These are phyloP conservation scores for Drosophila affinis DNA, from an alignment of 2,888 invertebrate genomes.

Conservation along the genomic window DNA sequence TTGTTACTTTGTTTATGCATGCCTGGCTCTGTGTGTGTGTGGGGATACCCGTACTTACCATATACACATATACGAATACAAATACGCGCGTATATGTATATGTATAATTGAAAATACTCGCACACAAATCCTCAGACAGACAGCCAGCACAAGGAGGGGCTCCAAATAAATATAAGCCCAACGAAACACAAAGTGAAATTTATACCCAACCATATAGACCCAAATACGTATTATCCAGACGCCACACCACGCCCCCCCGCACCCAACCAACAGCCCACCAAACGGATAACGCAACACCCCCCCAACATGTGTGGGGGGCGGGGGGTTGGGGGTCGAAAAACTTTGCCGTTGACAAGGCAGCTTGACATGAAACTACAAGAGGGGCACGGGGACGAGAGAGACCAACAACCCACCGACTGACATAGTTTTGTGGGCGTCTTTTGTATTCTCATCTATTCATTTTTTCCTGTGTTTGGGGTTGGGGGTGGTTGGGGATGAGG, in stretches of 20 bases:
- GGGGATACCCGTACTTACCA: not conserved
- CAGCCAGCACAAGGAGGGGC: constrained; percentile 1
- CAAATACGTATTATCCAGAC: constrained; percentile 65
- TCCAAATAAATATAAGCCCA: constrained; percentile 56
- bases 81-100: constrained; percentile 35
- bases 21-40: constrained; percentile 26
- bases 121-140: constrained; percentile 42
- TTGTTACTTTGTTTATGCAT: constrained; percentile 42
- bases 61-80: not conserved
- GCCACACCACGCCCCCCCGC: constrained; percentile 32
- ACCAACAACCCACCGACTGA: constrained; percentile 25
- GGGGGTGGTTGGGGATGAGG: constrained; percentile 8
- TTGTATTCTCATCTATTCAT: constrained; percentile 57
- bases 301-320: constrained; percentile 24
- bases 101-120: constrained; percentile 55
- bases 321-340: constrained; percentile 22
- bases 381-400: constrained; percentile 18
- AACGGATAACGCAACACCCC: constrained; percentile 24
- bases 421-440: constrained; percentile 56
- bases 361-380: constrained; percentile 30
- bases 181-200: constrained; percentile 65
- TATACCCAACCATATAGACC: constrained; percentile 56
- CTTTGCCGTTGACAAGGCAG: constrained; percentile 58
- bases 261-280: constrained; percentile 24
- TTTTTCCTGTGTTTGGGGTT: constrained; percentile 33